Conservation (phyloP, 1,140 invertebrate species). For the Drosophila pachea region DNA sequence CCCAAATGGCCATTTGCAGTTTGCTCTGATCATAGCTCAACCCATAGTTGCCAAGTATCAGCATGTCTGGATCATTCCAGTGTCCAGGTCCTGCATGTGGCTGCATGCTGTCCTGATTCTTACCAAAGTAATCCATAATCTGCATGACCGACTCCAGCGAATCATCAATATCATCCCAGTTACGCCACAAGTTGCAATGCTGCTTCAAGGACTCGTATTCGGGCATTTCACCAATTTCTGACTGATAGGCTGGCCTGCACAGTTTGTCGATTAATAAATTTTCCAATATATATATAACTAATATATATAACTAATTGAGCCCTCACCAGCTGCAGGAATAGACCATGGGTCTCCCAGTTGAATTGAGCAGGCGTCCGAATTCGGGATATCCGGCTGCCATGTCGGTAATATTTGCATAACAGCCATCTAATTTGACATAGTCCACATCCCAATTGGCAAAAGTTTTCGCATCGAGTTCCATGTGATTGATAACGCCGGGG, state of each 20-base stretch:
- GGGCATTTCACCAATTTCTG: conserved; percentile 88
- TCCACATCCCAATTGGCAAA: conserved; percentile 94
- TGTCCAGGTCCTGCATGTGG: conserved; percentile 89
- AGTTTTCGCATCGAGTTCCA: conserved; percentile 88
- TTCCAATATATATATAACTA: no score
- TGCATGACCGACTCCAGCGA: conserved; percentile 85
- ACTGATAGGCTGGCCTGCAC: conserved; percentile 88
- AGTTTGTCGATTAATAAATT: not conserved
- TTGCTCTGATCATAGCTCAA: conserved; percentile 90
- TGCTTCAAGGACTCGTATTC: conserved; percentile 91
- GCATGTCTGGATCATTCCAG: conserved; percentile 96
- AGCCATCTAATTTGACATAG: conserved; percentile 94
- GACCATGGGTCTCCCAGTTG: conserved; percentile 89
- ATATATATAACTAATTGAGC: no score
- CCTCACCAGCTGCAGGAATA: conserved; percentile 91
- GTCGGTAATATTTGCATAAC: conserved; percentile 84
- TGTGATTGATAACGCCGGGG: conserved; percentile 88
- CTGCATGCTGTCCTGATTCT: conserved; percentile 86
- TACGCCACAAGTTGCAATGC: conserved; percentile 93
- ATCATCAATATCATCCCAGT: conserved; percentile 93
- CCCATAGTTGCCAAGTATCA: conserved; percentile 91
- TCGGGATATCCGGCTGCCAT: conserved; percentile 84
- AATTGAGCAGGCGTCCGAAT: conserved; percentile 86
- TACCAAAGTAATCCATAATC: conserved; percentile 89
- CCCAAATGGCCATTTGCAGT: conserved; percentile 95